Conservation (phyloP, 1,140 invertebrate genomes). For the Magallana ariakensis region DNA sequence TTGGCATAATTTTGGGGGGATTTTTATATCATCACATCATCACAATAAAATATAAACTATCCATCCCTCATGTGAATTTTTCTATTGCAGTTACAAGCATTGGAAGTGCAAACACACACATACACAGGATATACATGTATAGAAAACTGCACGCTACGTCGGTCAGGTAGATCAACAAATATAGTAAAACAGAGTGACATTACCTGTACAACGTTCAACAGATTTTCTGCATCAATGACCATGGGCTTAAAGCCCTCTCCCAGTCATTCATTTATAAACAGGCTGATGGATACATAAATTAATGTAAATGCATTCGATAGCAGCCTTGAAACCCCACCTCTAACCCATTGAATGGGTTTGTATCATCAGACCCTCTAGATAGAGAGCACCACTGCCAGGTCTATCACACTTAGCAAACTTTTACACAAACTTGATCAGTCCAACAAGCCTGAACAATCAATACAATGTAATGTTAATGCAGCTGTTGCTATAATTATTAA, state of each 20-base stretch:
- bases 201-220: conserved; percentile 10
- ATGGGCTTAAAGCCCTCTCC: not conserved
- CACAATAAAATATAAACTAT: too few species aligned
- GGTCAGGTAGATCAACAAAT: not conserved
- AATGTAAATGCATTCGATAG: not conserved
- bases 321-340: not conserved
- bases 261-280: not conserved
- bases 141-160: not conserved
- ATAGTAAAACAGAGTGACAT: not conserved
- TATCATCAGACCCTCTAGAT: not conserved
- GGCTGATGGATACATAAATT: not conserved
- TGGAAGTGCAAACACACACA: not conserved
- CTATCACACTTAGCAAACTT: not conserved
- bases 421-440: not conserved
- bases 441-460: too few species aligned
- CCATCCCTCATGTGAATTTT: too few species aligned
- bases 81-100: too few species aligned
- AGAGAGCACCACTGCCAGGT: not conserved
- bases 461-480: too few species aligned
- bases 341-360: not conserved
- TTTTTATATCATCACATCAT: too few species aligned
- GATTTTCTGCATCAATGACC: not conserved
- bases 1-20: too few species aligned
- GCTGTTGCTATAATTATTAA: too few species aligned
- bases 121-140: not conserved